These are phyloP conservation scores for Gastrophryne carolinensis DNA, from an alignment of 2,797 vertebrate species.

Conservation along the genomic window DNA sequence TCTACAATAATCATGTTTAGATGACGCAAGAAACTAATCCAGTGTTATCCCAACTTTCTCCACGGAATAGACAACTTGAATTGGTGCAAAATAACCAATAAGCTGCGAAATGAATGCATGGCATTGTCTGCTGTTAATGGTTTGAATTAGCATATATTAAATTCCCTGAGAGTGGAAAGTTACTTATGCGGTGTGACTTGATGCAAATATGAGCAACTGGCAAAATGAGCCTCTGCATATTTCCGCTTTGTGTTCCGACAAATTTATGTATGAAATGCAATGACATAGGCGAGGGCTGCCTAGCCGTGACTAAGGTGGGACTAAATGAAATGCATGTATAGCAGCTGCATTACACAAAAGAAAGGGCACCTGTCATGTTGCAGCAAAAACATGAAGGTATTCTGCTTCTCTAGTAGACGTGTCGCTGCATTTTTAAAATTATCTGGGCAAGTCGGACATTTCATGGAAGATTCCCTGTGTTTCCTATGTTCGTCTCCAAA, in stretches of 20 bases:
- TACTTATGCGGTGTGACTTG: neutral
- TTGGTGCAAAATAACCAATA: neutral
- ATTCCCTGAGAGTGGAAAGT: neutral
- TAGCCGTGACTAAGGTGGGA: too few relatives aligned
- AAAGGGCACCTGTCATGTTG: too few relatives aligned
- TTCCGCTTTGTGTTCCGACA: neutral
- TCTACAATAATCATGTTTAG: neutral
- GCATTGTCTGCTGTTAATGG: neutral
- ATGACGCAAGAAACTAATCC: neutral
- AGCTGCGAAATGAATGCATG: neutral
- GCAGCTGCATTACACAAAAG: too few relatives aligned
- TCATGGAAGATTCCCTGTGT: too few relatives aligned
- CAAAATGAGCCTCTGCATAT: neutral
- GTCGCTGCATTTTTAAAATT: too few relatives aligned
- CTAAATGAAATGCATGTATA: too few relatives aligned
- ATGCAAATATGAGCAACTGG: neutral
- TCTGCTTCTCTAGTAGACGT: too few relatives aligned
- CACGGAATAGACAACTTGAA: neutral
- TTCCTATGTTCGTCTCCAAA: too few relatives aligned
- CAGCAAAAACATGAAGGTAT: too few relatives aligned
- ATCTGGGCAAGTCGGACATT: too few relatives aligned
- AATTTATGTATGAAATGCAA: neutral
- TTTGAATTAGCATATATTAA: constrained; percentile 8
- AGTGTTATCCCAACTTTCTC: neutral
- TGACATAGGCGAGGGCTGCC: too few relatives aligned